These are phyloP conservation scores for Oreochromis niloticus DNA, from an alignment of 2,113 vertebrate species.

Conservation along the genomic window DNA sequence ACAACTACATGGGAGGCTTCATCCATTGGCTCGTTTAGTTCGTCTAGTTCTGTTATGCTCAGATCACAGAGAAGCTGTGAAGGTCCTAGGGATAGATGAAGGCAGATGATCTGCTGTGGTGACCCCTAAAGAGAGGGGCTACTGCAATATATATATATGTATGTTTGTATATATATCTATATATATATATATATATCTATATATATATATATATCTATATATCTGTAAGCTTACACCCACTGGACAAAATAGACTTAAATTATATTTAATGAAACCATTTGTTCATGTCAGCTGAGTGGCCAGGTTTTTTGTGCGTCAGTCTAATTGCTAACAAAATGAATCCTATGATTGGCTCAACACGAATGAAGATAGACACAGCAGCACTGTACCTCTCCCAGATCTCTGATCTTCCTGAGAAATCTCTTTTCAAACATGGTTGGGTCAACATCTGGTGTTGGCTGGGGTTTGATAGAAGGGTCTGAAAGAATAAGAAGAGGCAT, in stretches of 20 bases:
- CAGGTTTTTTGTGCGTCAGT: background rate
- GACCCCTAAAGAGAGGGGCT: background rate
- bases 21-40: background rate
- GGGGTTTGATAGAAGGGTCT: slow-evolving; percentile 69
- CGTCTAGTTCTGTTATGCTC: background rate
- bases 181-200: background rate
- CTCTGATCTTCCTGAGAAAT: slow-evolving; percentile 85
- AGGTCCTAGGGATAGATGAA: background rate
- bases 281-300: background rate
- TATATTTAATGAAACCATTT: background rate
- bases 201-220: background rate
- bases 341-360: background rate
- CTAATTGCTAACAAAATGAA: background rate
- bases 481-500: background rate
- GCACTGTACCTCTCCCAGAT: slow-evolving; percentile 86
- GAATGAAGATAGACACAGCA: background rate
- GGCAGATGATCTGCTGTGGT: background rate
- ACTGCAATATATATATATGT: background rate
- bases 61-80: background rate
- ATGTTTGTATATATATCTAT: background rate
- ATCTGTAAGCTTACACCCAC: background rate
- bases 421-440: slow-evolving; percentile 92
- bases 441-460: slow-evolving; percentile 79
- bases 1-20: background rate
- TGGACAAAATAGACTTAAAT: background rate